Base-by-base conservation (phyloP, 2,797 vertebrate species). In the Harpagifer antarcticus region DNA sequence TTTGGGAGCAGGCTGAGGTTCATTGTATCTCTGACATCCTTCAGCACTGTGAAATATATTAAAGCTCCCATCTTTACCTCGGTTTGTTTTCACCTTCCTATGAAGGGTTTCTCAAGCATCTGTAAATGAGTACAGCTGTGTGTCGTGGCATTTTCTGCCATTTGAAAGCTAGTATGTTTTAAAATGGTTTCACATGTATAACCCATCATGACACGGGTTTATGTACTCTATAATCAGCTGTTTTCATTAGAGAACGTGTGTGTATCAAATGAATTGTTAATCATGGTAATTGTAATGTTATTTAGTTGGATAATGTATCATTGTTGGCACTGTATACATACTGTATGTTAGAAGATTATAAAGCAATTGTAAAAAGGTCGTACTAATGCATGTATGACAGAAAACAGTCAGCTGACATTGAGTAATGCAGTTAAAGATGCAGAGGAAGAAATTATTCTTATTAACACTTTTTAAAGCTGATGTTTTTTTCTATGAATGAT, bases 181-280 rank as follows among this genome's bases (percentile, higher is more conserved):
- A 14, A 74, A 74, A 72, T 2, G 52, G 86, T 47, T 82, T 72
- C 69, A 88, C 84, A 85, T 88, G 83, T 88, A 81, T 83, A 86
- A 90, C 88, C 86, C 89, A 83, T 86, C 74, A 81, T 74, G 83
- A 85, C 74, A 68, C 84, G 86, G 90, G 89, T 92, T 91, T 76
- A 71, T 88, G 88, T 91, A 79, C 83, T 88, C 89, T 92, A 86
- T 88, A 89, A 91, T 91, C 91, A 91, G 91, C 89, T 94, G 90
- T 95, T 94, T 94, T 94, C 88, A 92, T 94, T 92, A 87, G 83
- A 92, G 92, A 92, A 94, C 91, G 91, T 95, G 90, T 93, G 92
- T 92, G 92, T 93, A 91, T 91, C 92, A 89, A 89, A 89, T 81
- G 59, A 89, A 85, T 84, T 82, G 90, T 93, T 90, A 89, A 92